Base-by-base conservation (phyloP, 2,888 invertebrate species). In the Volucella bombylans region DNA sequence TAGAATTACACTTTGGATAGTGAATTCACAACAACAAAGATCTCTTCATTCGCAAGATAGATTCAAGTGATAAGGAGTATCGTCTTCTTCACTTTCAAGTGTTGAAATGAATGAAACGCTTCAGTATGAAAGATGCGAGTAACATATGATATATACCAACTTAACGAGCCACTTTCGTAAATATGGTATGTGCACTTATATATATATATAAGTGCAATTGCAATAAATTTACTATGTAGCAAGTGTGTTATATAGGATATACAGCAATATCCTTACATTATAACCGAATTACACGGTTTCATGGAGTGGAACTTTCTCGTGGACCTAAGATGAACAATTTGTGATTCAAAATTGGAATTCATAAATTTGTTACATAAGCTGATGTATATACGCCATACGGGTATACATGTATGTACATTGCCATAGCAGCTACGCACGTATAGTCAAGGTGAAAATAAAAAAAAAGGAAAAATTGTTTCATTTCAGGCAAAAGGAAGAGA, bases 291-390 rank as follows among this genome's bases (percentile, higher is more conserved):
- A 11, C 15, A 12, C 14, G 10, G 11, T n/a, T 31, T 14, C 12
- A 8, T 47, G n/a, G 18, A 14, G 2, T 12, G 12, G 31, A 43
- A 14, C 15, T 6, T n/a, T 38, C 62, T 39, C 4, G 23, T 31
- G 61, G 55, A 43, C 31, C 52, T 31, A 50, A 54, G 18, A 4
- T 54, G 43, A 54, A 62, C 47, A 31, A 31, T 31, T 31, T 31
- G 31, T 62, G 45, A 52, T 45, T 23, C 72, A 54, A 62, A 62
- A 72, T 72, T 72, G 62, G 31, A 73, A 64, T 64, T 73, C 64
- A 55, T 54, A 73, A 54, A 64, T 55, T 73, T 52, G 38, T 64
- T 62, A 54, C 18, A 23, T 54, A 31, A 31, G 31, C 6, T 6
- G 6, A 31, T 31, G 31, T 23, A 23, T 23, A 23, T 23, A 23